Conservation (phyloP, 2,113 vertebrate species). For the Oplegnathus fasciatus region DNA sequence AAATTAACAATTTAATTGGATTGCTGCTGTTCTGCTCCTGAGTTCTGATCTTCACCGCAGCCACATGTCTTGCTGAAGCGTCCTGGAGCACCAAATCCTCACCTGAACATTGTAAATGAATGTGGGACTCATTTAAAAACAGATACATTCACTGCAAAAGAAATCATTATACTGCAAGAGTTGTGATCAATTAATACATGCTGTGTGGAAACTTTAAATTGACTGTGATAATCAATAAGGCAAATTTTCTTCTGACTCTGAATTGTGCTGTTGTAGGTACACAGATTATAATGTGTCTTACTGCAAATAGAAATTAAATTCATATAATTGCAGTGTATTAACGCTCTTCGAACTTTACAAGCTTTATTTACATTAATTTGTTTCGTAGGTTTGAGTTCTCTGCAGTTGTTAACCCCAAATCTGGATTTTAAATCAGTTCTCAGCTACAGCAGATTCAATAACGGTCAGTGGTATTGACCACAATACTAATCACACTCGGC, state of each 20-base stretch:
- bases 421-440: not conserved
- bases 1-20: not conserved
- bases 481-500: not conserved
- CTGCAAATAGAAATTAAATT: not conserved
- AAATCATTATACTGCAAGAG: not conserved
- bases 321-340: not conserved
- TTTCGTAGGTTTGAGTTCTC: not conserved
- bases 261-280: not conserved
- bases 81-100: not conserved
- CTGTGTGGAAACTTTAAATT: not conserved
- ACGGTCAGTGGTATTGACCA: not conserved
- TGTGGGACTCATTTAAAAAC: not conserved
- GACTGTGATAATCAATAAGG: not conserved
- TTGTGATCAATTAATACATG: not conserved
- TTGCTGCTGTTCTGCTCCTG: not conserved
- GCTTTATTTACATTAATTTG: not conserved
- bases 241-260: not conserved
- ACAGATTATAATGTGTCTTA: not conserved
- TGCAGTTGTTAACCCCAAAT: not conserved
- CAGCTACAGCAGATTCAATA: not conserved
- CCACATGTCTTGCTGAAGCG: not conserved
- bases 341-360: not conserved
- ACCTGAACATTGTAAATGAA: not conserved
- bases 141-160: not conserved
- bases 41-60: not conserved